These are phyloP conservation scores for Lepidocyrtoides sp. DNA, from an alignment of 2,888 invertebrate species.

Conservation along the genomic window DNA sequence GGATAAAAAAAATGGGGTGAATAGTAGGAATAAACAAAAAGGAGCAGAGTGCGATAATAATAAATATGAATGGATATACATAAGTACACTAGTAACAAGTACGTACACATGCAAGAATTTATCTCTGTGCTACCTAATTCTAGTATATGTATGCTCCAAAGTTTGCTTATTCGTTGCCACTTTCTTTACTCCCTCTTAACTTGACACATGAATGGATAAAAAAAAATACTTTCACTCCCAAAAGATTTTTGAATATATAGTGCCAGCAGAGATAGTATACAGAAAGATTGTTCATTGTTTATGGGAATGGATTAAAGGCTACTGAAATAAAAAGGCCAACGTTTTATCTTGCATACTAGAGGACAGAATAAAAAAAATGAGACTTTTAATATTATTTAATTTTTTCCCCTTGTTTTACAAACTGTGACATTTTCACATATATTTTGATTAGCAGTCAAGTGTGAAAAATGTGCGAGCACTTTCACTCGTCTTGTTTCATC, in stretches of 20 bases:
- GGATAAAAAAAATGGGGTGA: background rate
- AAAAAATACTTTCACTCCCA: no score
- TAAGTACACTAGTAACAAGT: no score
- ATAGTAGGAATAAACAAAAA: background rate
- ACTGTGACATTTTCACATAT: background rate
- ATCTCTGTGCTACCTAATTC: no score
- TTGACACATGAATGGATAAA: background rate
- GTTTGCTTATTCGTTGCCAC: background rate
- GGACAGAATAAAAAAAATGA: no score
- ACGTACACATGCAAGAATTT: no score
- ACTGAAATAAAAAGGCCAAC: no score
- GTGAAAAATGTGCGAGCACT: no score
- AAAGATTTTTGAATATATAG: no score
- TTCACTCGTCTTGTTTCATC: background rate
- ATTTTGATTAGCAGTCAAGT: background rate
- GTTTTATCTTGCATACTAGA: no score
- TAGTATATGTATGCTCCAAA: background rate
- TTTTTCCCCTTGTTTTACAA: constrained; percentile 4
- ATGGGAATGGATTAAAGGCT: background rate
- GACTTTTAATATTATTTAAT: no score
- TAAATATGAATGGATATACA: background rate
- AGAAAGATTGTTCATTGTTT: no score
- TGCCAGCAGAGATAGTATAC: no score
- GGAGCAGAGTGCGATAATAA: background rate
- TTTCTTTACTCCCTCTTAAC: background rate